phyloP scores from a whole-genome alignment of 1,140 invertebrate species.

The Apolygus lucorum region DNA sequence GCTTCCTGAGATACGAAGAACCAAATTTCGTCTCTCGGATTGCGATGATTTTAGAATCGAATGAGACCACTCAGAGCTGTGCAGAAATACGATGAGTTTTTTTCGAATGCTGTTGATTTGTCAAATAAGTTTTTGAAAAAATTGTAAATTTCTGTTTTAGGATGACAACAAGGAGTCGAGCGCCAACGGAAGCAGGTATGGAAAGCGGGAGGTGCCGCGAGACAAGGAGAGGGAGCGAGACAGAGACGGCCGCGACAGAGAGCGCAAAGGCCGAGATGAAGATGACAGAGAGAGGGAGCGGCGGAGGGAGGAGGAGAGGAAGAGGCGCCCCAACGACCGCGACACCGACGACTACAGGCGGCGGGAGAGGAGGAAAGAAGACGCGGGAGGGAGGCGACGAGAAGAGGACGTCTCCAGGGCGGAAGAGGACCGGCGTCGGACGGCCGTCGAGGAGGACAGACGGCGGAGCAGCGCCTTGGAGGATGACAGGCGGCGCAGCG shows the following conservation, averaged over 20 bases:
- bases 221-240: conserved; percentile 27
- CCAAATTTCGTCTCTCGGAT: too few species aligned
- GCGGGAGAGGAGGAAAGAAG: conserved; percentile 22
- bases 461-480: background rate
- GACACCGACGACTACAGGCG: conserved; percentile 22
- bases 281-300: conserved; percentile 27
- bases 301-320: conserved; percentile 3
- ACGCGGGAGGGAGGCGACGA: conserved; percentile 9
- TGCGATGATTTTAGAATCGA: too few species aligned
- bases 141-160: too few species aligned
- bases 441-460: background rate
- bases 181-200: background rate
- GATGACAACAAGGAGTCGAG: conserved; percentile 16
- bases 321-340: conserved; percentile 1
- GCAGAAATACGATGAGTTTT: too few species aligned
- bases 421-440: background rate
- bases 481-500: background rate
- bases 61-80: too few species aligned
- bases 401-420: conserved; percentile 11
- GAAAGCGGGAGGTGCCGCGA: conserved; percentile 18
- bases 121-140: too few species aligned
- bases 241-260: conserved; percentile 26
- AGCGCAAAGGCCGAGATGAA: conserved; percentile 26
- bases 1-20: too few species aligned
- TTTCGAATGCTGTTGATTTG: too few species aligned